These are phyloP conservation scores for Gymnodraco acuticeps DNA, from an alignment of 2,797 vertebrate species.

Conservation along the genomic window DNA sequence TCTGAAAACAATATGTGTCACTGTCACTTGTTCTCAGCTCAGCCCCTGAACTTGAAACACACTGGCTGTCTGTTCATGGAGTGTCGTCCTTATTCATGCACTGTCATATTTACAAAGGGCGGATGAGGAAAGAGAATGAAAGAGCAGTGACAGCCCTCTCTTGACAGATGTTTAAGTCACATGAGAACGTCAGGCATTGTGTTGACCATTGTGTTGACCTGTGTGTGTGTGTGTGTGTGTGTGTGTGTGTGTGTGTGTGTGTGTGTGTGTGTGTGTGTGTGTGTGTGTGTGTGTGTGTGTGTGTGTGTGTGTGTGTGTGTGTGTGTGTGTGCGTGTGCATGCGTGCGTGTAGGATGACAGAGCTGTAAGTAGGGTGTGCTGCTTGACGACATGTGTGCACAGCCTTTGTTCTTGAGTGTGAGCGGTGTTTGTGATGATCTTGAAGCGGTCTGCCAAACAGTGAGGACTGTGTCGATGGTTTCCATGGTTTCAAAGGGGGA, in stretches of 20 bases:
- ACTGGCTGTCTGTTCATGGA: constrained; percentile 51
- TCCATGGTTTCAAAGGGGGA: constrained; percentile 60
- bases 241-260: constrained; percentile 7
- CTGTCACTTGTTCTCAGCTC: constrained; percentile 64
- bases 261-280: constrained; percentile 10
- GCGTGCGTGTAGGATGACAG: constrained; percentile 6
- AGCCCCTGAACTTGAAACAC: constrained; percentile 59
- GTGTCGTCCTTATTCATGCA: constrained; percentile 62
- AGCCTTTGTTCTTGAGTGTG: constrained; percentile 69
- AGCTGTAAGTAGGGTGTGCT: constrained; percentile 25
- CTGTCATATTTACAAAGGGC: constrained; percentile 68
- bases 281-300: constrained; percentile 1
- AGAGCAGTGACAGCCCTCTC: constrained; percentile 55
- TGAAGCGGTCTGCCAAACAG: constrained; percentile 52
- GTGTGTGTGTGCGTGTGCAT: constrained; percentile 15
- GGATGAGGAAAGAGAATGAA: constrained; percentile 59
- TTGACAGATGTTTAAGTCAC: constrained; percentile 35
- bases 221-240: neutral
- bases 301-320: constrained; percentile 8
- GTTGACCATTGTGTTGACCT: constrained; percentile 22
- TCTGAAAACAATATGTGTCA: constrained; percentile 66
- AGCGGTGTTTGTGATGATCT: constrained; percentile 62
- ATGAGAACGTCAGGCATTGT: constrained; percentile 42
- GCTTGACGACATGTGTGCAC: constrained; percentile 54
- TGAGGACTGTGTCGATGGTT: constrained; percentile 61